A percentile compares a stretch with the other conserved stretches of the same genome.
Evolutionary conservation across 2,113 vertebrate species (phyloP).

Genomic region (Actenoides hombroni): DNA sequence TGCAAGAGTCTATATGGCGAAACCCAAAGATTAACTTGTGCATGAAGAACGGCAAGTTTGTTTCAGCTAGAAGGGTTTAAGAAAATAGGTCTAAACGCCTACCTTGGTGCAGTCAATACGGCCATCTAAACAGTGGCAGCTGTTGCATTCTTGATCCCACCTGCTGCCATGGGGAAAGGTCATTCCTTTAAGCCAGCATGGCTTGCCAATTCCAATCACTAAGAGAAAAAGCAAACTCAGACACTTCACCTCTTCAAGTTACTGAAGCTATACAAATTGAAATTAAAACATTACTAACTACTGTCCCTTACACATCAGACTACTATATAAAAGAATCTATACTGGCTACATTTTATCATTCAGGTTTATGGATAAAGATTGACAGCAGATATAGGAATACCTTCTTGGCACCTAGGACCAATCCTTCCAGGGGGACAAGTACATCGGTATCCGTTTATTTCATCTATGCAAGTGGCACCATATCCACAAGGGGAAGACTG

Average conservation of each 20-base stretch:
- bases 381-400: constrained; percentile 65
- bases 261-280: not conserved
- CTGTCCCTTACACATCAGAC: not conserved
- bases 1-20: not conserved
- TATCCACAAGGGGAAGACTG: constrained; percentile 92
- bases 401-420: constrained; percentile 87
- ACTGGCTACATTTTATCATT: not conserved
- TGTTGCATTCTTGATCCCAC: constrained; percentile 92
- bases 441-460: constrained; percentile 90
- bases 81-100: not conserved
- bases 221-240: not conserved
- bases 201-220: constrained; percentile 85
- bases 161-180: constrained; percentile 85
- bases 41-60: not conserved
- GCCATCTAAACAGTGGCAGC: constrained; percentile 87
- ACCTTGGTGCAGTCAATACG: constrained; percentile 90
- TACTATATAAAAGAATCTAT: not conserved
- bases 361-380: not conserved
- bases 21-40: not conserved
- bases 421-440: constrained; percentile 86
- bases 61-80: not conserved
- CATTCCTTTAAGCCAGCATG: constrained; percentile 82
- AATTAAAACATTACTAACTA: not conserved
- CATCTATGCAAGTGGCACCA: constrained; percentile 90
- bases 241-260: not conserved